Evolutionary conservation across 2,888 invertebrate genomes (phyloP).

Genomic region (Chrysolina americana): DNA sequence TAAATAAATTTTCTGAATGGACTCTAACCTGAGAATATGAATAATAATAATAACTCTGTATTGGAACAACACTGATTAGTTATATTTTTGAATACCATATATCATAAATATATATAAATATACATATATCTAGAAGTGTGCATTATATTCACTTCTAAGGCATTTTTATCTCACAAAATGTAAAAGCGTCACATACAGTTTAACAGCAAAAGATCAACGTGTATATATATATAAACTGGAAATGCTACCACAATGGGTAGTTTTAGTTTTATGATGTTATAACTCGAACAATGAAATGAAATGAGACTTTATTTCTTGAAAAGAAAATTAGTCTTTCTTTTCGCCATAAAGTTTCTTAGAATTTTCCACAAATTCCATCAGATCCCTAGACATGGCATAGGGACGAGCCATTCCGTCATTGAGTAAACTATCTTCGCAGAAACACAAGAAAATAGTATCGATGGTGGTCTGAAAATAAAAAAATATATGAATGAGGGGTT

Average conservation of each 20-base stretch:
- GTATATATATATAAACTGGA: not conserved
- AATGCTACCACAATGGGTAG: not conserved
- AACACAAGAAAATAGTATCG: slow-evolving; percentile 59
- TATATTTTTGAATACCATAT: not conserved
- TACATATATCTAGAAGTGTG: not conserved
- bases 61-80: not conserved
- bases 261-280: not conserved
- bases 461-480: slow-evolving; percentile 55
- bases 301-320: not conserved
- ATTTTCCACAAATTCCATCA: slow-evolving; percentile 58
- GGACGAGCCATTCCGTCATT: slow-evolving; percentile 60
- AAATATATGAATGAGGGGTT: no score
- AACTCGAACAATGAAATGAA: not conserved
- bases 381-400: slow-evolving; percentile 57
- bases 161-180: not conserved
- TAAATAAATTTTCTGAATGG: not conserved
- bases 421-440: slow-evolving; percentile 58
- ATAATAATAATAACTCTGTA: not conserved
- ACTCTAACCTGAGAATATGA: not conserved
- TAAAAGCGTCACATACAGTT: slow-evolving; percentile 10
- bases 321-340: slow-evolving; percentile 33
- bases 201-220: not conserved
- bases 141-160: slow-evolving; percentile 3
- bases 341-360: slow-evolving; percentile 51
- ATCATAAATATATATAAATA: slow-evolving; percentile 12